A percentile compares a stretch with the other conserved stretches of the same genome.
These are phyloP conservation scores for Gambusia yucatana DNA, from an alignment of 2,797 vertebrate genomes.

Conservation along the genomic window DNA sequence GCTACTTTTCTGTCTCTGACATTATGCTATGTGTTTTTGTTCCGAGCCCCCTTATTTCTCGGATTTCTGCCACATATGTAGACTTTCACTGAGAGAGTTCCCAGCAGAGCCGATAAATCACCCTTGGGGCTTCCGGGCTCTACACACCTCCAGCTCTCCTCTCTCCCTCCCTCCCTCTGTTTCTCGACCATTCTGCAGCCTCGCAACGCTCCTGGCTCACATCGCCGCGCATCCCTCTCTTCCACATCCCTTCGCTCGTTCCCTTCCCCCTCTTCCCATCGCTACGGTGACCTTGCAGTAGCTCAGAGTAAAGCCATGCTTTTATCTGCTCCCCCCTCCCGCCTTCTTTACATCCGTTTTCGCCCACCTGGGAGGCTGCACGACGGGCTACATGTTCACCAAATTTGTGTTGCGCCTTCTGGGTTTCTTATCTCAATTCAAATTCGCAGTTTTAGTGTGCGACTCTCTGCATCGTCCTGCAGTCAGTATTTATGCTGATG, in stretches of 20 bases:
- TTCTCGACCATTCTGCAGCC: constrained; percentile 27
- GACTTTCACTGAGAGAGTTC: constrained; percentile 25
- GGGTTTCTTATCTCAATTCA: not conserved
- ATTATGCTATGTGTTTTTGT: constrained; percentile 10
- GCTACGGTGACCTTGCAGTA: constrained; percentile 20
- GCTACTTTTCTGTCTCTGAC: constrained; percentile 3
- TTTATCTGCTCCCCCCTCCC: not conserved
- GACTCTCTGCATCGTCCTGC: not conserved
- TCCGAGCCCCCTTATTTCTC: not conserved
- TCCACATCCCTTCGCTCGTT: constrained; percentile 8
- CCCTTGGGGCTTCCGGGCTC: constrained; percentile 34
- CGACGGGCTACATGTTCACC: not conserved
- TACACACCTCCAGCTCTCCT: constrained; percentile 25
- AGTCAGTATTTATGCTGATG: not conserved
- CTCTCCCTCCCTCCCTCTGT: constrained; percentile 8
- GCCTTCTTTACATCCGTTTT: not conserved
- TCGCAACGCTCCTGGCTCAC: constrained; percentile 17
- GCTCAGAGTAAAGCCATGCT: constrained; percentile 6
- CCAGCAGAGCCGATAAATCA: constrained; percentile 40
- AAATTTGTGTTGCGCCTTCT: not conserved
- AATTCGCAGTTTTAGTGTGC: not conserved
- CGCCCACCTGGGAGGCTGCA: not conserved
- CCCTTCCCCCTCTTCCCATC: not conserved
- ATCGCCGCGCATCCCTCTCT: constrained; percentile 9
- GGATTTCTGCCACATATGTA: not conserved